Conservation (phyloP, 2,888 invertebrate genomes). For the Sesamia inferens region DNA sequence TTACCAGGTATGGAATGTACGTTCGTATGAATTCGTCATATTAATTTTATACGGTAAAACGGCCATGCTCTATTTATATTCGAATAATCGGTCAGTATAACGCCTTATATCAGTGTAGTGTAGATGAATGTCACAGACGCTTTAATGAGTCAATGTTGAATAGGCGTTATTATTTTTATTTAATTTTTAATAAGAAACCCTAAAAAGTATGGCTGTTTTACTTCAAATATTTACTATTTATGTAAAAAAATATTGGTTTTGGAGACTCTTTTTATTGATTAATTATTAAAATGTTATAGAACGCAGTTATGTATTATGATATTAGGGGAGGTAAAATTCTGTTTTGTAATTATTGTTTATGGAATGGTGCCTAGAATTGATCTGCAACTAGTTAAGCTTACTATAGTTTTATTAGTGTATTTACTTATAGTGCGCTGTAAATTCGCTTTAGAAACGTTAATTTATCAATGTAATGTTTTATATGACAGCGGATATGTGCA, state of each 20-base stretch:
- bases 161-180: constrained; percentile 17
- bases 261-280: constrained; percentile 24
- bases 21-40: constrained; percentile 23
- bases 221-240: constrained; percentile 34
- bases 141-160: constrained; percentile 24
- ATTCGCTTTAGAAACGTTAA: constrained; percentile 84
- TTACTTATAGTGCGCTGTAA: constrained; percentile 78
- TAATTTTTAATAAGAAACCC: constrained; percentile 22
- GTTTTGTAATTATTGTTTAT: constrained; percentile 70
- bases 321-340: constrained; percentile 55
- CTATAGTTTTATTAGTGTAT: constrained; percentile 69
- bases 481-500: constrained; percentile 88
- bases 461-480: constrained; percentile 87
- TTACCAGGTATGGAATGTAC: constrained; percentile 16
- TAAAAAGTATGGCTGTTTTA: constrained; percentile 39
- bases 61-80: constrained; percentile 12
- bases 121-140: constrained; percentile 26
- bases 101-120: neutral
- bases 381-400: constrained; percentile 80
- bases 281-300: constrained; percentile 44
- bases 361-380: constrained; percentile 84
- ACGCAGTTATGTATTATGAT: constrained; percentile 41
- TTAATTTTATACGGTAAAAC: constrained; percentile 33
- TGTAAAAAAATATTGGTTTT: constrained; percentile 33
- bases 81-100: constrained; percentile 9